Evolutionary conservation across 2,113 vertebrate species (phyloP).

Genomic region (Rhinichthys klamathensis): DNA sequence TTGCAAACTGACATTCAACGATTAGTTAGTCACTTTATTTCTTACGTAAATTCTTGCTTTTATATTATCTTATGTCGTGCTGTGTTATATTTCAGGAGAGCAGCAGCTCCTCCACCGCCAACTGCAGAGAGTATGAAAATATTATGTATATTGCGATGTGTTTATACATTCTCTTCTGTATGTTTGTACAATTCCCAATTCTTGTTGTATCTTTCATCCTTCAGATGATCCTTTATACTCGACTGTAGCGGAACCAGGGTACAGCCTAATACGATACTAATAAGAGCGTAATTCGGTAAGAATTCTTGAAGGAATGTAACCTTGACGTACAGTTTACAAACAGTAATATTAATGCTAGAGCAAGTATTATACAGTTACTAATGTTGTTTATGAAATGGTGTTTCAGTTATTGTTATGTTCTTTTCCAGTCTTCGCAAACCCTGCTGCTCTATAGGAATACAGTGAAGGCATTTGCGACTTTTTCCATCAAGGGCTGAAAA

Average conservation of each 20-base stretch:
- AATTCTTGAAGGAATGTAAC: constrained; percentile 6
- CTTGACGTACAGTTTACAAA: constrained; percentile 22
- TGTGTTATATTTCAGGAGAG: constrained; percentile 80
- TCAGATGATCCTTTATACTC: constrained; percentile 68
- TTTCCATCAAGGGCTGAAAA: not conserved
- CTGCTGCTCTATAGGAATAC: not conserved
- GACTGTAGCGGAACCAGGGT: constrained; percentile 63
- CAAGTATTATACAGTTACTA: not conserved
- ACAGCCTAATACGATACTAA: constrained; percentile 73
- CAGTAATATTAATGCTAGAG: not conserved
- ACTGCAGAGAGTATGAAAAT: constrained; percentile 52
- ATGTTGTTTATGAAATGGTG: constrained; percentile 12
- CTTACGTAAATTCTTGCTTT: not conserved
- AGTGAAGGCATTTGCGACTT: not conserved
- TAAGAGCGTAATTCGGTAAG: constrained; percentile 15
- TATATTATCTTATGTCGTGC: not conserved
- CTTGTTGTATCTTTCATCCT: constrained; percentile 23
- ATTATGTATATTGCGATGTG: not conserved
- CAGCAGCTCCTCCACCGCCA: constrained; percentile 74
- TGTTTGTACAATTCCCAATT: not conserved
- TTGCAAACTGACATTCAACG: not conserved
- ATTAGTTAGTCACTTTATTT: not conserved
- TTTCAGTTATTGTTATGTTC: not conserved
- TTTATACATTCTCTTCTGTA: not conserved
- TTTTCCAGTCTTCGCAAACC: not conserved